Conservation (phyloP, 2,888 invertebrate species). For the Harpalus rubripes region DNA sequence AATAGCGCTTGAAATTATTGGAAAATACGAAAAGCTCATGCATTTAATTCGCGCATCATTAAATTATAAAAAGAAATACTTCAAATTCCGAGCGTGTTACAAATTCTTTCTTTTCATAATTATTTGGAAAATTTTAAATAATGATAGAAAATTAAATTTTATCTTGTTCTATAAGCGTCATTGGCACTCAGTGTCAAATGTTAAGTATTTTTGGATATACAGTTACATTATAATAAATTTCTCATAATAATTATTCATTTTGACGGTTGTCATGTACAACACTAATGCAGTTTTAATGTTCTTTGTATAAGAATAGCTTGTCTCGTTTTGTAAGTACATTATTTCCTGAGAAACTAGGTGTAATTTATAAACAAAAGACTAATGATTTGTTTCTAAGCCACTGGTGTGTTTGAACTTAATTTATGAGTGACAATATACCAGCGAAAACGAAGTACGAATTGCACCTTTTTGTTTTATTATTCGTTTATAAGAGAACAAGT, state of each 20-base stretch:
- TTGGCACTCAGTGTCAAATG: not conserved
- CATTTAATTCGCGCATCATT: not conserved
- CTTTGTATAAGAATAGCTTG: conserved; percentile 34
- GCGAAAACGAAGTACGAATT: conserved; percentile 17
- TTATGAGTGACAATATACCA: conserved; percentile 38
- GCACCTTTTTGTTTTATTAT: conserved; percentile 16
- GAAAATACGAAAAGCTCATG: not conserved
- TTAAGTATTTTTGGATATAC: conserved; percentile 1
- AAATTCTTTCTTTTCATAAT: not conserved
- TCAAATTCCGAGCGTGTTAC: not conserved
- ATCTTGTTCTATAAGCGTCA: not conserved
- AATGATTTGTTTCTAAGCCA: conserved; percentile 44
- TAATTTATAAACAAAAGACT: conserved; percentile 44
- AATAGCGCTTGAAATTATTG: not conserved
- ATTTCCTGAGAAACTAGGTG: conserved; percentile 48
- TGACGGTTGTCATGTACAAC: conserved; percentile 26
- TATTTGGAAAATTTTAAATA: not conserved
- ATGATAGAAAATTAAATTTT: not conserved
- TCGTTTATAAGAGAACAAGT: conserved; percentile 8
- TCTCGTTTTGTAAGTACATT: conserved; percentile 29
- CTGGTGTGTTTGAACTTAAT: conserved; percentile 40
- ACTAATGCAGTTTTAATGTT: conserved; percentile 51
- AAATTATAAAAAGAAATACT: not conserved
- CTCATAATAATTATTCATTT: conserved; percentile 28
- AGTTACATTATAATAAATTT: conserved; percentile 21